These are phyloP conservation scores for Heliocidaris tuberculata DNA, from an alignment of 35 echinoderm and acorn worm species.

Conservation along the genomic window DNA sequence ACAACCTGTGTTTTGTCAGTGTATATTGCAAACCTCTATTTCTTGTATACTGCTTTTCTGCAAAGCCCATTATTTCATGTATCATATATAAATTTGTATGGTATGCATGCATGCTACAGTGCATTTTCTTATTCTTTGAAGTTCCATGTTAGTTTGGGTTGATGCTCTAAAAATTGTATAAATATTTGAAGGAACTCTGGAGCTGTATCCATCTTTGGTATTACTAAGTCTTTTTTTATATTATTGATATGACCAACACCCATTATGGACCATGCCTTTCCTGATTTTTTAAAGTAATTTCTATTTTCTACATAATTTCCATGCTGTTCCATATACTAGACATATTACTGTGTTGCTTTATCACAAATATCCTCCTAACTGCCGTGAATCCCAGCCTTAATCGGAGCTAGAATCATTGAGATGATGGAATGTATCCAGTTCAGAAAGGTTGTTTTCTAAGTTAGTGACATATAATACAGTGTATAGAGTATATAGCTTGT, in stretches of 20 bases:
- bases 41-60: neutral
- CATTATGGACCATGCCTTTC: neutral
- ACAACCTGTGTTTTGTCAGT: neutral
- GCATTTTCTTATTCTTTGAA: neutral
- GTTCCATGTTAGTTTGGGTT: neutral
- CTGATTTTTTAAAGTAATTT: neutral
- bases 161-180: neutral
- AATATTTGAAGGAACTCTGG: neutral
- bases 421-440: neutral
- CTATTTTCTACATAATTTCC: too few relatives aligned
- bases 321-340: too few relatives aligned
- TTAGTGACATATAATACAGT: neutral
- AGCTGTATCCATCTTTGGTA: neutral
- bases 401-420: neutral
- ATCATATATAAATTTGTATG: neutral
- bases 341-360: too few relatives aligned
- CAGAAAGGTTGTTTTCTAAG: neutral
- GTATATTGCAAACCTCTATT: neutral
- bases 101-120: slow-evolving; percentile 10
- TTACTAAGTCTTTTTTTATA: too few relatives aligned
- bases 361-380: neutral
- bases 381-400: neutral
- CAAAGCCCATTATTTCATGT: neutral
- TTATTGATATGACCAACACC: neutral
- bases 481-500: neutral